phyloP scores from a whole-genome alignment of 2,888 invertebrate genomes.

The Ectemnius continuus region DNA sequence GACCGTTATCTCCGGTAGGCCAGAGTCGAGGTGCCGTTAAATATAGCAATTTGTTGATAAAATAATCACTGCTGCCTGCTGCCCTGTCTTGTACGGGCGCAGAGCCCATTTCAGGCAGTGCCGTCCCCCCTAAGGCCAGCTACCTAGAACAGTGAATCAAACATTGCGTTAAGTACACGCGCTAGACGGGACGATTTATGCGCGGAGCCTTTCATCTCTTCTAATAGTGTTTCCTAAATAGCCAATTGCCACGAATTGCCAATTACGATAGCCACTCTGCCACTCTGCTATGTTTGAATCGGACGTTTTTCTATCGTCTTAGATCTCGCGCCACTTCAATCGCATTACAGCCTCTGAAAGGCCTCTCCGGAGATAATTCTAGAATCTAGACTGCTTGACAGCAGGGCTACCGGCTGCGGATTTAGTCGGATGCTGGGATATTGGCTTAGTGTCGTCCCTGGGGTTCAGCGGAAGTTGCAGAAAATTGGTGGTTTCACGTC shows the following conservation, averaged over 20 bases:
- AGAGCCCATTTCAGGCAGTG: constrained; percentile 56
- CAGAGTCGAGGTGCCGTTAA: constrained; percentile 51
- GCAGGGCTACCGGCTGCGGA: no score
- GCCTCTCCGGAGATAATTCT: no score
- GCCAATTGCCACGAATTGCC: constrained; percentile 43
- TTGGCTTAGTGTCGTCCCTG: no score
- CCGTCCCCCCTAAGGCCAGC: constrained; percentile 40
- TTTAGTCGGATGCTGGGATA: no score
- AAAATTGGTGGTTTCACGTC: neutral
- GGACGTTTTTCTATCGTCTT: no score
- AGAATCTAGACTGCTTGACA: no score
- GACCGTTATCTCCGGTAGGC: constrained; percentile 44
- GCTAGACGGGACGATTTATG: constrained; percentile 28
- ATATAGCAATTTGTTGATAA: constrained; percentile 63
- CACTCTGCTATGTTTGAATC: no score
- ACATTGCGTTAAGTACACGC: constrained; percentile 26
- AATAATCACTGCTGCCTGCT: constrained; percentile 55
- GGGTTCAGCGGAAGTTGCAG: neutral
- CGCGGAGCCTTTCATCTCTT: constrained; percentile 31
- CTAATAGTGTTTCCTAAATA: constrained; percentile 34
- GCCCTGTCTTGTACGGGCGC: constrained; percentile 48
- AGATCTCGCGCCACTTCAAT: no score
- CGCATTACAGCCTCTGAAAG: no score
- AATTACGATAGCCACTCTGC: constrained; percentile 22
- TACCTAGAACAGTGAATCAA: constrained; percentile 40